phyloP scores from a whole-genome alignment of 2,797 vertebrate genomes.

The Lates japonicus region DNA sequence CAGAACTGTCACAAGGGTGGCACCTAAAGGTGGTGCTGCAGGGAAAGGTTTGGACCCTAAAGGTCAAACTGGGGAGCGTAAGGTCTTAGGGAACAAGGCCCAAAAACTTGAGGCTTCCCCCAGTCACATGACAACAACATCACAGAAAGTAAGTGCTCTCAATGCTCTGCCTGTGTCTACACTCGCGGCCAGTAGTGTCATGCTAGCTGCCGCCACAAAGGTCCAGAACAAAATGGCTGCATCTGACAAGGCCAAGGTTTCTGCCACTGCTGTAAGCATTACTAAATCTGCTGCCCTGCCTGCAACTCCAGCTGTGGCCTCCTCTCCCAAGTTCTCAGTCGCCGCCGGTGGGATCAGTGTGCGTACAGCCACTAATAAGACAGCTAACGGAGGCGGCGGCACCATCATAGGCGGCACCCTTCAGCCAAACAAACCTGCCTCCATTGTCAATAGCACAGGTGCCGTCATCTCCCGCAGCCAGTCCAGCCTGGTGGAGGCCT shows the following conservation, averaged over 20 bases:
- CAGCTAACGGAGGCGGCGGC: slow-evolving; percentile 88
- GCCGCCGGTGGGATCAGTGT: slow-evolving; percentile 82
- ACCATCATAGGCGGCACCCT: slow-evolving; percentile 63
- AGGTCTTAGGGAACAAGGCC: slow-evolving; percentile 72
- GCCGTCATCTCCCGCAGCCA: slow-evolving; percentile 96
- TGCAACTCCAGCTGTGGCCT: slow-evolving; percentile 79
- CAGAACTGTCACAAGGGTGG: slow-evolving; percentile 94
- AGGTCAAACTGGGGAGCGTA: slow-evolving; percentile 78
- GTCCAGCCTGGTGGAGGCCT: slow-evolving; percentile 96
- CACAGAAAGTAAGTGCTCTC: slow-evolving; percentile 84
- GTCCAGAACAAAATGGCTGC: slow-evolving; percentile 93
- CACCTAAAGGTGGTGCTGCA: slow-evolving; percentile 78
- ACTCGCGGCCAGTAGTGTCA: slow-evolving; percentile 95
- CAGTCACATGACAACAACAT: slow-evolving; percentile 68
- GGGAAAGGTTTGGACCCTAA: slow-evolving; percentile 83
- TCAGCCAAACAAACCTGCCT: slow-evolving; percentile 89
- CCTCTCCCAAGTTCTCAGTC: slow-evolving; percentile 80
- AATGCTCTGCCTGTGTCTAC: slow-evolving; percentile 91
- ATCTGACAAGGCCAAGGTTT: slow-evolving; percentile 86
- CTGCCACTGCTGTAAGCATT: slow-evolving; percentile 88
- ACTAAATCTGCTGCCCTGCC: slow-evolving; percentile 89
- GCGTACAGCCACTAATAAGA: slow-evolving; percentile 85
- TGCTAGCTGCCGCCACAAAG: slow-evolving; percentile 96
- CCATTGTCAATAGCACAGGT: slow-evolving; percentile 87
- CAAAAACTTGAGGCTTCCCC: slow-evolving; percentile 72